Base-by-base conservation (phyloP, 92 coral and sea anemone genomes). In the Porites rus region DNA sequence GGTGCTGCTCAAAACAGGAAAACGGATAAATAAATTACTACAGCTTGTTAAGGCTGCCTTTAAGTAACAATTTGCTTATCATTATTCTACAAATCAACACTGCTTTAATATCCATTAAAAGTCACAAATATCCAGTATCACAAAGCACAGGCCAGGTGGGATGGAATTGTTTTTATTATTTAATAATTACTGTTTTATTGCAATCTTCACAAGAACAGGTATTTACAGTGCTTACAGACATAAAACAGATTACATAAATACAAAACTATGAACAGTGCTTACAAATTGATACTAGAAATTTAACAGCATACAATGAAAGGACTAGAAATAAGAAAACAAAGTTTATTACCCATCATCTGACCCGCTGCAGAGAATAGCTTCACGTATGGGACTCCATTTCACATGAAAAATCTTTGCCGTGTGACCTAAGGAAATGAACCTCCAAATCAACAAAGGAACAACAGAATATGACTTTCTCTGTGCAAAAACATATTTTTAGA, bases 331-430 rank as follows among this genome's bases (percentile, higher is more conserved):
- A 77, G 21, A 13, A 7, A 5, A 2, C 58, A 16, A 53, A 25
- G 8, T 5, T 4, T 0, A 84, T 88, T 88, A 96, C 99, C 94
- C 86, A 75, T 96, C 99, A 74, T 96, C 99, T 43, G 99, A 96
- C 6, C 99, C 99, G 74, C 98, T 95, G 74, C 99, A 95, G 77
- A 96, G 89, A 80, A 95, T 86, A 4, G 98, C 99, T 65, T 96
- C 99, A 50, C 99, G 92, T 18, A 96, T 84, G 10, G 99, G 99
- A 82, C 98, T 93, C 99, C 99, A 96, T 61, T 94, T 95, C 71
- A 96, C 99, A 86, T 96, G 99, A 71, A 96, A 96, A 24, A 94
- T 93, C 79, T 96, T 96, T 69, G 99, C 98, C 24, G 98, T 91
- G 84, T 96, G 99, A 52, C 99, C 99, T 96, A 79, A 7, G 10